Base-by-base conservation (phyloP, 2,888 invertebrate genomes). In the Linnaemya vulpina region DNA sequence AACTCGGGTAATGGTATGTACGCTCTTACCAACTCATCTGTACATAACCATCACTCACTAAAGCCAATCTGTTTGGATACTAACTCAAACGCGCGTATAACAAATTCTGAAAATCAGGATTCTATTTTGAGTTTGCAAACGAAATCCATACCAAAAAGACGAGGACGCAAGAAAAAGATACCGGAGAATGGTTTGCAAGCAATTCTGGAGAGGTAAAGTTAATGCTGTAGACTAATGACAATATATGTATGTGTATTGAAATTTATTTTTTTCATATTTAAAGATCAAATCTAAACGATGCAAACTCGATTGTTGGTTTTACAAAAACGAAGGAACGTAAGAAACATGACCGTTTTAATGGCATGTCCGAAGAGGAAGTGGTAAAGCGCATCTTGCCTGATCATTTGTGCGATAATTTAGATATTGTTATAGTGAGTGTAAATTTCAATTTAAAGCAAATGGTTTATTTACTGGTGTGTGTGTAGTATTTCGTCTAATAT, bases 401-500 rank as follows among this genome's bases (percentile, higher is more conserved):
- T 94, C 98, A 98, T 93, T 94, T 99, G 87, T 94, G 96, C 40
- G 95, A 96, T 93, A 97, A 98, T 94, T 95, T 99, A 93, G 99
- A 99, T 94, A 98, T 99, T 93, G 96, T 99, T 93, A 98, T 99
- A 94, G 98, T 99, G 95, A 97, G 98, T 96, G 94, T 93, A 94
- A 93, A 94, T 94, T 93, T 90, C 89, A 84, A 68, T 67, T 67
- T 76, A 43, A 55, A 46, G 22, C 15, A 46, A 20, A 1, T 40
- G 13, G 22, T 4, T 53, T 70, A 8, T 51, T n/a, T 13, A 25
- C 5, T 8, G 25, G 13, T 8, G 25, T 22, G 13, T 8, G 25
- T 22, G 15, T 15, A 3, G 8, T 55, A 55, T 30, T 55, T 25
- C 15, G 1, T 15, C 15, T 13, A 22, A 10, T 11, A 2, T 11